These are phyloP conservation scores for Caenorhabditis doughertyi DNA, from an alignment of 2,888 invertebrate species.

Conservation along the genomic window DNA sequence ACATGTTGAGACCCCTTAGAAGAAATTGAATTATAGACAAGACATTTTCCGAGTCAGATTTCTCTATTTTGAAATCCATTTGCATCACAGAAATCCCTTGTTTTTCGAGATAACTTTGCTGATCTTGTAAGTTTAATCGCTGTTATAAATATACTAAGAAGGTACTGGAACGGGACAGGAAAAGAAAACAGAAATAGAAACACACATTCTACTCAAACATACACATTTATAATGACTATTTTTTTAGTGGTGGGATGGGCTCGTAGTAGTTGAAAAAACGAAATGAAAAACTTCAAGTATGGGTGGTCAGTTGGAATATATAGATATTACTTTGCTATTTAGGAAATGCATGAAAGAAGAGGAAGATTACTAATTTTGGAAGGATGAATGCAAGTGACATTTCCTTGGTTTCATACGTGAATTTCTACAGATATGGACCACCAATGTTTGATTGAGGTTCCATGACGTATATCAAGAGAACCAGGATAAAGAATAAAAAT, in stretches of 20 bases:
- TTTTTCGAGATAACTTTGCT: neutral
- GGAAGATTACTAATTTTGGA: neutral
- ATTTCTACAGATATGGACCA: neutral
- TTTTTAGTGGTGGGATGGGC: neutral
- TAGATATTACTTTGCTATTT: slow-evolving; percentile 5
- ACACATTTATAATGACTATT: slow-evolving; percentile 43
- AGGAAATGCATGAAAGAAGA: neutral
- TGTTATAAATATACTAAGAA: slow-evolving; percentile 6
- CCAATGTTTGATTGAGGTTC: neutral
- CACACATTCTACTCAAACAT: neutral
- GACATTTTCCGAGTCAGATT: slow-evolving; percentile 24
- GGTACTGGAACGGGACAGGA: neutral
- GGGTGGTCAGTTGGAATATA: slow-evolving; percentile 1
- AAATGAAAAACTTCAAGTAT: slow-evolving; percentile 3
- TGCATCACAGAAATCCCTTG: neutral
- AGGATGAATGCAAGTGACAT: neutral
- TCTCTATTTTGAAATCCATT: slow-evolving; percentile 4
- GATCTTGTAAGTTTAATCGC: slow-evolving; percentile 5
- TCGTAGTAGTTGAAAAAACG: slow-evolving; percentile 5
- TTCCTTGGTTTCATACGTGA: neutral
- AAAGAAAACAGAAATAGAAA: slow-evolving; percentile 17
- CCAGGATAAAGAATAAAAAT: neutral
- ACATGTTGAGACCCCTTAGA: slow-evolving; percentile 4
- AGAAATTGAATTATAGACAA: slow-evolving; percentile 30
- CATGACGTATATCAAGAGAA: slow-evolving; percentile 7